Percentiles rank a stretch among this genome's conserved stretches.
phyloP scores from a whole-genome alignment of 2,888 invertebrate species.

The Isoperla grammatica region DNA sequence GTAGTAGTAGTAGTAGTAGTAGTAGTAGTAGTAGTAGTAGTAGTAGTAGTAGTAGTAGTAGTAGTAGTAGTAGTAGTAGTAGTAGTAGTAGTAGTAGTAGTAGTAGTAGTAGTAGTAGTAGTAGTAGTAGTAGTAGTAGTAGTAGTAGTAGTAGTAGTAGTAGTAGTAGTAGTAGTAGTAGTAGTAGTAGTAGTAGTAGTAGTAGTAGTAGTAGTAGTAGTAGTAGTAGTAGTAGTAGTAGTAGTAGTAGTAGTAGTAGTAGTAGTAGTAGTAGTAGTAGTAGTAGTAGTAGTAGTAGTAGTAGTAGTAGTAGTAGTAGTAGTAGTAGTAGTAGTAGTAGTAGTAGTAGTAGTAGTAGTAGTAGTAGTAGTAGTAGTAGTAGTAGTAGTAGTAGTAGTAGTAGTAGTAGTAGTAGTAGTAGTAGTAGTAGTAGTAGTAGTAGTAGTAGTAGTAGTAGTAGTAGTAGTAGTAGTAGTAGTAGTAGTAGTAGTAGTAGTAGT shows the following conservation, averaged over 20 bases:
- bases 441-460: not conserved
- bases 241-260: not conserved
- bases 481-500: not conserved
- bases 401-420: not conserved
- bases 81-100: not conserved
- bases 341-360: not conserved
- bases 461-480: not conserved
- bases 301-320: not conserved
- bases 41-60: not conserved
- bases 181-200: not conserved
- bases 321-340: not conserved
- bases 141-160: not conserved
- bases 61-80: not conserved
- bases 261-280: not conserved
- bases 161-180: not conserved
- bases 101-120: not conserved
- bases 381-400: not conserved
- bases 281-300: not conserved
- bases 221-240: not conserved
- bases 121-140: not conserved
- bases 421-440: not conserved
- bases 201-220: not conserved
- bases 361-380: not conserved
- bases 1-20: not conserved
- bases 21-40: not conserved